Percentiles rank a stretch among this genome's conserved stretches.
phyloP scores from a whole-genome alignment of 2,888 invertebrate genomes.

The Lepidonotus clava region DNA sequence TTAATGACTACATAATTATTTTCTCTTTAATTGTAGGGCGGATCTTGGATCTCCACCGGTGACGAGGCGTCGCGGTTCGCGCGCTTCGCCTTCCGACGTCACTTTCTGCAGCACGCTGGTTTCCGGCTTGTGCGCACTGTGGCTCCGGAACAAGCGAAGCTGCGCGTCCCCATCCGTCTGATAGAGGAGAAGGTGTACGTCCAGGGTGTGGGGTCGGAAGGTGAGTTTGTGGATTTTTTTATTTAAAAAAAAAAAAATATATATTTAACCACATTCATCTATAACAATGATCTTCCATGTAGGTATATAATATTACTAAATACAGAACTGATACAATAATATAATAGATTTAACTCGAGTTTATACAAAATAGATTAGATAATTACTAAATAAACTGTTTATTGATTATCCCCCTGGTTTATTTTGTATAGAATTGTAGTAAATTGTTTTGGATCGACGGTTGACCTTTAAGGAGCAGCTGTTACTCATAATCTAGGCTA shows the following conservation, averaged over 20 bases:
- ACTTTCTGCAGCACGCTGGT: conserved; percentile 79
- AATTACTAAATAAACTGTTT: not conserved
- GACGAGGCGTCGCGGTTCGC: conserved; percentile 78
- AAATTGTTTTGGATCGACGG: no score
- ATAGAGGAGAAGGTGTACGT: conserved; percentile 71
- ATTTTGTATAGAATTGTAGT: no score
- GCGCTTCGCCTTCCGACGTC: conserved; percentile 77
- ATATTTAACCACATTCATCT: not conserved
- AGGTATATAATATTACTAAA: no score
- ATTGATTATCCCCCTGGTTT: not conserved
- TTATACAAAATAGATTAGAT: no score
- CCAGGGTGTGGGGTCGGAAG: conserved; percentile 59
- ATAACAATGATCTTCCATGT: not conserved
- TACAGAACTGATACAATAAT: no score
- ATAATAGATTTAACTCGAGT: no score
- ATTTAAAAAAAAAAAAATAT: not conserved
- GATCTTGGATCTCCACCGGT: conserved; percentile 79
- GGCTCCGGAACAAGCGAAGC: conserved; percentile 41
- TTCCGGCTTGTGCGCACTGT: conserved; percentile 74
- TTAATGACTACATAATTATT: no score
- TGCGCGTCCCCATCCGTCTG: conserved; percentile 69
- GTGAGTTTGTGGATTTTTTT: not conserved
- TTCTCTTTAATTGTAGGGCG: conserved; percentile 77
- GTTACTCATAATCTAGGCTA: no score
- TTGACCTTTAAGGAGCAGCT: no score